These are phyloP conservation scores for Struthio camelus DNA, from an alignment of 2,113 vertebrate species.

Conservation along the genomic window DNA sequence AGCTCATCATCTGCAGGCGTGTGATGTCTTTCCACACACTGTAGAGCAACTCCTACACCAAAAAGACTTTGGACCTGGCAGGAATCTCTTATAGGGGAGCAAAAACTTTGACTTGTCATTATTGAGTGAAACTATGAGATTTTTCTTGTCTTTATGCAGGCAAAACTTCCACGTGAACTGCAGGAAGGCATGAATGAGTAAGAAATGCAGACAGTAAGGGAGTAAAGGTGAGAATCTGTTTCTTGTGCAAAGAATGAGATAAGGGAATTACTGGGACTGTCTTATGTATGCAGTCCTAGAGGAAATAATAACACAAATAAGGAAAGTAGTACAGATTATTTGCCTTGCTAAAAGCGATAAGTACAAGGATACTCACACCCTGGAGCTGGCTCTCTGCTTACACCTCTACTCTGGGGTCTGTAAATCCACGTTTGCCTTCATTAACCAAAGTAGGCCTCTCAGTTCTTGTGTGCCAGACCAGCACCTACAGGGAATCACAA, in stretches of 20 bases:
- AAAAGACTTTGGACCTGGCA: not conserved
- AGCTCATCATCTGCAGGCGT: not conserved
- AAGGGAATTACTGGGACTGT: not conserved
- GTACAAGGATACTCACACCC: constrained; percentile 57
- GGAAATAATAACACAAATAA: not conserved
- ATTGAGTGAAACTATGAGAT: not conserved
- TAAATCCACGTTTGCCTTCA: constrained; percentile 90
- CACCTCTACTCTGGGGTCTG: constrained; percentile 84
- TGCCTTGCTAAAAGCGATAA: not conserved
- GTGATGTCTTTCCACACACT: not conserved
- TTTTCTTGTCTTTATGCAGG: not conserved
- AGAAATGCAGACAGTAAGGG: not conserved
- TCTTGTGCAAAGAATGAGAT: not conserved
- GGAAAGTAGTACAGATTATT: not conserved
- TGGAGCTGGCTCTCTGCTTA: constrained; percentile 71
- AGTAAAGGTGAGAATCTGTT: not conserved
- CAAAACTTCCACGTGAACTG: not conserved
- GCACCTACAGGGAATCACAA: constrained; percentile 74
- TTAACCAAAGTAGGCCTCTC: constrained; percentile 86
- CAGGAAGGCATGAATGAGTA: not conserved
- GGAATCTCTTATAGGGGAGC: not conserved
- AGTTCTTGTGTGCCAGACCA: constrained; percentile 91
- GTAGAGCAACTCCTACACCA: not conserved
- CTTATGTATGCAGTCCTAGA: not conserved
- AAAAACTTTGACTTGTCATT: not conserved